phyloP scores from a whole-genome alignment of 37 sponge, comb jelly and placozoan species.

The Geodia barretti region DNA sequence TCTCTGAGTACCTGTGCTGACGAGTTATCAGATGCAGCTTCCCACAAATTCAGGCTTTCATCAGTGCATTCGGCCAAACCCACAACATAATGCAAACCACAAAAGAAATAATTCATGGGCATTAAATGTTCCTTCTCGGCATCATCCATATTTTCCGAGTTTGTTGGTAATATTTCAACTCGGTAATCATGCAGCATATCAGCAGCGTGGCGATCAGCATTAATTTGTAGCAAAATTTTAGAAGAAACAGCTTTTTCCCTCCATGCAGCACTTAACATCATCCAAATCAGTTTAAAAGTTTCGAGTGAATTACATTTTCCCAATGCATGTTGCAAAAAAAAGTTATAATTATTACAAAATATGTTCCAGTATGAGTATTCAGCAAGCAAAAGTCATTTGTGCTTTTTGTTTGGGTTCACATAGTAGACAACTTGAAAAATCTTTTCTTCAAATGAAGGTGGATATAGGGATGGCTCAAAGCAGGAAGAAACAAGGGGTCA shows the following conservation, averaged over 20 bases:
- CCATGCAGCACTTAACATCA: neutral
- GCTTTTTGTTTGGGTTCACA: too few relatives aligned
- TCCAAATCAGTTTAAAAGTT: neutral
- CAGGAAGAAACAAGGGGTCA: too few relatives aligned
- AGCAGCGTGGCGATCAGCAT: slow-evolving; percentile 49
- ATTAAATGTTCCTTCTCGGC: slow-evolving; percentile 11
- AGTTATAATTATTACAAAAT: too few relatives aligned
- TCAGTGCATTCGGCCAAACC: slow-evolving; percentile 52
- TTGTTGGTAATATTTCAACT: slow-evolving; percentile 25
- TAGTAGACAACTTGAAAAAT: too few relatives aligned
- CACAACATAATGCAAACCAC: slow-evolving; percentile 59
- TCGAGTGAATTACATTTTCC: neutral
- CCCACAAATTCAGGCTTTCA: slow-evolving; percentile 43
- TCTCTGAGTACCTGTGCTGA: too few relatives aligned
- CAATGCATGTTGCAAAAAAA: too few relatives aligned
- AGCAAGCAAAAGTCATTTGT: too few relatives aligned
- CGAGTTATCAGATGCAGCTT: neutral
- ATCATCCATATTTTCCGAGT: slow-evolving; percentile 21
- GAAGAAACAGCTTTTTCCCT: neutral
- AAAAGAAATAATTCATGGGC: slow-evolving; percentile 55
- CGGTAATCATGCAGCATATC: slow-evolving; percentile 38
- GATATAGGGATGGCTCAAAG: too few relatives aligned
- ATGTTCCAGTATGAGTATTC: too few relatives aligned
- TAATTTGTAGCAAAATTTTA: slow-evolving; percentile 20
- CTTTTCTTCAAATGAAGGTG: too few relatives aligned